Evolutionary conservation across 2,113 vertebrate species (phyloP).

Genomic region (Xiphophorus hellerii): DNA sequence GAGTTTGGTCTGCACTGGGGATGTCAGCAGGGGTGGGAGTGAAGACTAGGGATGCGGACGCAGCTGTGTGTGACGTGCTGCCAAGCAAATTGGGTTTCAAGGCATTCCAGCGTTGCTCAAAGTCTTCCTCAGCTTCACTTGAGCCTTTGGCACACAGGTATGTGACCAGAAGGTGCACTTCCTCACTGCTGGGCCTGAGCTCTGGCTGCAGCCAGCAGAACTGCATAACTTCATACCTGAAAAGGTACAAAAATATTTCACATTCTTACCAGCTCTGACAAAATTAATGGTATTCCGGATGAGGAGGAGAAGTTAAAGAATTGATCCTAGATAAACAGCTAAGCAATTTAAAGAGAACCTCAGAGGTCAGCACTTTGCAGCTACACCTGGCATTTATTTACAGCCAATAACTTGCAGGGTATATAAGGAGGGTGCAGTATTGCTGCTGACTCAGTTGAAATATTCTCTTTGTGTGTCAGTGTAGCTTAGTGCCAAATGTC

Average conservation of each 20-base stretch:
- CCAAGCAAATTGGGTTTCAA: conserved; percentile 86
- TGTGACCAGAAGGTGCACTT: conserved; percentile 93
- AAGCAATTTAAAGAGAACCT: neutral
- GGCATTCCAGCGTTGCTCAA: conserved; percentile 94
- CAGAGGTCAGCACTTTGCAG: conserved; percentile 32
- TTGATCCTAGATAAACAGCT: neutral
- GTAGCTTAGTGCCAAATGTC: neutral
- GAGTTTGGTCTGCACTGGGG: conserved; percentile 53
- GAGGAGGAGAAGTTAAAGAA: neutral
- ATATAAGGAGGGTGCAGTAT: conserved; percentile 23
- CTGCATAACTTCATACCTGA: conserved; percentile 98
- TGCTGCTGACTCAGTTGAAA: conserved; percentile 37
- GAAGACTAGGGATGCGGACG: conserved; percentile 55
- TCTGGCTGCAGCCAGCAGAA: conserved; percentile 99
- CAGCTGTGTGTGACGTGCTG: conserved; percentile 66
- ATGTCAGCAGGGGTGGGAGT: conserved; percentile 22
- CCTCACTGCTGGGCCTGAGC: conserved; percentile 92
- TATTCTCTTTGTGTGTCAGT: conserved; percentile 20
- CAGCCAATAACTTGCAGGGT: conserved; percentile 7
- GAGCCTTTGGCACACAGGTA: conserved; percentile 93
- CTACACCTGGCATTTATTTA: conserved; percentile 18
- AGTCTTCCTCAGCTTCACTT: conserved; percentile 90
- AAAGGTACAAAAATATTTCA: neutral
- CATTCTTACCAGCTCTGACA: neutral
- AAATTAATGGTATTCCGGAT: neutral